Conservation (phyloP, 2,888 invertebrate species). For the Muscina levida region DNA sequence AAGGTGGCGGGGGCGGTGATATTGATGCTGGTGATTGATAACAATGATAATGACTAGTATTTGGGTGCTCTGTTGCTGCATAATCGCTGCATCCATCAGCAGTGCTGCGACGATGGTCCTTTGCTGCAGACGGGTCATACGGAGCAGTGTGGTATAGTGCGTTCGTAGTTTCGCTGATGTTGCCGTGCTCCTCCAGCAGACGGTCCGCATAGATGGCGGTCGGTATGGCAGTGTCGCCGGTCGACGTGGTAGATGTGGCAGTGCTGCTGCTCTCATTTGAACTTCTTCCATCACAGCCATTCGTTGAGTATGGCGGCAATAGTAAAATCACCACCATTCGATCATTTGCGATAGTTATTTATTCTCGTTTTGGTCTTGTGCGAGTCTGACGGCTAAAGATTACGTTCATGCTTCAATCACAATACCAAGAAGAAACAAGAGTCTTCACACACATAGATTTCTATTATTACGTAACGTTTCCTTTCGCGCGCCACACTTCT, state of each 20-base stretch:
- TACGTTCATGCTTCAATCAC: too few relatives aligned
- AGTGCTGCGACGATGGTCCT: slow-evolving; percentile 28
- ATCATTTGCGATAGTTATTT: slow-evolving; percentile 76
- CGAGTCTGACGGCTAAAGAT: too few relatives aligned
- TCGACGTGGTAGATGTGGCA: slow-evolving; percentile 76
- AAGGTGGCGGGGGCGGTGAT: slow-evolving; percentile 67
- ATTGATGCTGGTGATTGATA: slow-evolving; percentile 46
- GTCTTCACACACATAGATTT: too few relatives aligned
- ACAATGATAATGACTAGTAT: slow-evolving; percentile 58
- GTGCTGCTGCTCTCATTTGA: slow-evolving; percentile 73
- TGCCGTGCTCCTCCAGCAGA: slow-evolving; percentile 46
- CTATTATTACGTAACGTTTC: neutral
- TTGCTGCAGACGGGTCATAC: slow-evolving; percentile 54
- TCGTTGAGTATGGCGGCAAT: slow-evolving; percentile 79
- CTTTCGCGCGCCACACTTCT: neutral
- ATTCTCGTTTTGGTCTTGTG: slow-evolving; percentile 24
- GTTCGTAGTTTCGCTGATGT: neutral
- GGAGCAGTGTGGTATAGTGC: slow-evolving; percentile 50
- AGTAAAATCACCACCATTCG: slow-evolving; percentile 81
- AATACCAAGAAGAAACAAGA: too few relatives aligned
- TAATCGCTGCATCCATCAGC: slow-evolving; percentile 33
- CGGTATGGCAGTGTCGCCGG: slow-evolving; percentile 78
- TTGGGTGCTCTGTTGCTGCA: slow-evolving; percentile 45
- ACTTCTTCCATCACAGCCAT: slow-evolving; percentile 76
- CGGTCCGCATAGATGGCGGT: slow-evolving; percentile 66